Conservation (phyloP, 2,113 vertebrate species). For the Candoia aspera region DNA sequence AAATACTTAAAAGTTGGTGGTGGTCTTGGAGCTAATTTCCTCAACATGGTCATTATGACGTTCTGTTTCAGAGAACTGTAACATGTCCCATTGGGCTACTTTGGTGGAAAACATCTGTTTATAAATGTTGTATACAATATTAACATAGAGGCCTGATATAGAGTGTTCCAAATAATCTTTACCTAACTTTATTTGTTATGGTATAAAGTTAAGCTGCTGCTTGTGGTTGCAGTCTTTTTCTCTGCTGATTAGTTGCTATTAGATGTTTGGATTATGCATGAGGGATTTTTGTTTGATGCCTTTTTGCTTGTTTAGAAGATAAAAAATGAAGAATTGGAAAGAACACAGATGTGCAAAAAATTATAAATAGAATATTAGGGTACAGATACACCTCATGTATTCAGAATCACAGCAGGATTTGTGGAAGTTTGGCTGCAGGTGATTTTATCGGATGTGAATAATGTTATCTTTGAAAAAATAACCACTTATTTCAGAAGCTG, state of each 20-base stretch:
- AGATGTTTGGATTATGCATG: background rate
- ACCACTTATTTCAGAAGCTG: background rate
- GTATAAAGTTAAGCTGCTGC: background rate
- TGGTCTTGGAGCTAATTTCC: background rate
- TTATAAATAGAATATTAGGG: background rate
- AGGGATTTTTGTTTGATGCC: background rate
- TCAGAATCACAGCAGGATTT: background rate
- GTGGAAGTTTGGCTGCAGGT: background rate
- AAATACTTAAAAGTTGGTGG: background rate
- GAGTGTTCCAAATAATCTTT: background rate
- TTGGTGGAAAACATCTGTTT: background rate
- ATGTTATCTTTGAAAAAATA: background rate
- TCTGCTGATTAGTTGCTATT: background rate
- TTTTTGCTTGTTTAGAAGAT: background rate
- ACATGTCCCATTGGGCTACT: background rate
- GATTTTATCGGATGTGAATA: background rate
- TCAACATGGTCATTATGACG: background rate
- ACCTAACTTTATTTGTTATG: background rate
- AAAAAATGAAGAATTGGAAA: background rate
- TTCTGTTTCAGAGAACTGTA: background rate
- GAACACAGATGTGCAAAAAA: background rate
- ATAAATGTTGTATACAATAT: background rate
- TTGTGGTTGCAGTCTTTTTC: background rate
- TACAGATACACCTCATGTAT: background rate
- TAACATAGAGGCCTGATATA: background rate